Conservation (phyloP, 2,113 vertebrate species). For the Tangachromis dhanisi region DNA sequence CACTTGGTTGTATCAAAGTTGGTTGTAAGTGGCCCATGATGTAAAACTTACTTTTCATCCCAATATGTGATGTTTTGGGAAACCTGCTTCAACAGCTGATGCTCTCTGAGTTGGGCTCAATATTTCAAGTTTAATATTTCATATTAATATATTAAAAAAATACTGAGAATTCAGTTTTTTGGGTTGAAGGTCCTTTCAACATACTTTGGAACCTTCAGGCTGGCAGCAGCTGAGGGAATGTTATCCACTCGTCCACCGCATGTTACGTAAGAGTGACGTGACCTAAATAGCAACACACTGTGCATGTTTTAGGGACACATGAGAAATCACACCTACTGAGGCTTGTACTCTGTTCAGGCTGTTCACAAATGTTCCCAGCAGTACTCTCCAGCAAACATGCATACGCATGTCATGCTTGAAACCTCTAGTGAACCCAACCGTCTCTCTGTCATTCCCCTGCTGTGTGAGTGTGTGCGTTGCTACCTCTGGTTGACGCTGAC, state of each 20-base stretch:
- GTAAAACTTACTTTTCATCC: background rate
- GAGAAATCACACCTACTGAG: background rate
- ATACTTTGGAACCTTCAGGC: background rate
- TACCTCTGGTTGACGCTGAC: background rate
- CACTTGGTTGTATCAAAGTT: background rate
- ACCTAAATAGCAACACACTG: background rate
- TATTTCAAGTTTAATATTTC: background rate
- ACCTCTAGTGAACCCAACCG: background rate
- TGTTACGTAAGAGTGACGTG: constrained; percentile 13
- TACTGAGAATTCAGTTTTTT: background rate
- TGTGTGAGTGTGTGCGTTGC: background rate
- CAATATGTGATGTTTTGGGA: background rate
- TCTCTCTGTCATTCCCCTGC: background rate
- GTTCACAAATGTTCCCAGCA: background rate
- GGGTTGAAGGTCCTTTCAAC: background rate
- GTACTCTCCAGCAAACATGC: background rate
- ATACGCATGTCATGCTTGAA: background rate
- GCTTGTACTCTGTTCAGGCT: background rate
- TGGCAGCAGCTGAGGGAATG: background rate
- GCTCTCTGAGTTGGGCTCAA: background rate
- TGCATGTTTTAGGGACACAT: background rate
- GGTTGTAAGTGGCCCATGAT: background rate
- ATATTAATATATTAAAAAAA: background rate
- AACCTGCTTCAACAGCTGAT: background rate
- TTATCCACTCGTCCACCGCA: background rate